Conservation (phyloP, 2,113 vertebrate species). For the Desmodus rotundus region DNA sequence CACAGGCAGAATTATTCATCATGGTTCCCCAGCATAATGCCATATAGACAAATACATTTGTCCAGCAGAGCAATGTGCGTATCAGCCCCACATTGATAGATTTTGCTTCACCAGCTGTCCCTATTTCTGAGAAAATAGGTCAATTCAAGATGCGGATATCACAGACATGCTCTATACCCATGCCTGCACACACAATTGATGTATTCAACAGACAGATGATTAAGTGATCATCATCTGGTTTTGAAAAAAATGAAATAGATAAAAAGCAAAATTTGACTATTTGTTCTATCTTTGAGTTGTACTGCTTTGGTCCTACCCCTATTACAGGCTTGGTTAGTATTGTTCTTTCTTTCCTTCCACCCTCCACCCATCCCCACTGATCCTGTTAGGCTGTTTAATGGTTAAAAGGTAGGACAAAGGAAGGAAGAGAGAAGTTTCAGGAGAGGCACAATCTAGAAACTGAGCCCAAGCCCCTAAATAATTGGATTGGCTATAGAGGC, state of each 20-base stretch:
- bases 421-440: background rate
- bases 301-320: background rate
- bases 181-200: background rate
- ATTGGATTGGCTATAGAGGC: background rate
- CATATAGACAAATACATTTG: background rate
- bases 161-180: background rate
- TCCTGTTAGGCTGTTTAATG: background rate
- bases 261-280: background rate
- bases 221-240: background rate
- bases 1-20: background rate
- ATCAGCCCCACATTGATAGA: background rate
- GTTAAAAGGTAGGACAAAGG: background rate
- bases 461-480: background rate
- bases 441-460: background rate
- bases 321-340: background rate
- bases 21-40: background rate
- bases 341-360: background rate
- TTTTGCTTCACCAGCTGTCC: background rate
- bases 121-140: constrained; percentile 7
- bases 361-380: background rate
- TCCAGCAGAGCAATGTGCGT: background rate
- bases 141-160: background rate
- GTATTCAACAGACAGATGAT: background rate
- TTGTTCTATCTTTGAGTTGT: background rate
- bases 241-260: background rate